These are phyloP conservation scores for Cecropterus lyciades DNA, from an alignment of 1,140 invertebrate species.

Conservation along the genomic window DNA sequence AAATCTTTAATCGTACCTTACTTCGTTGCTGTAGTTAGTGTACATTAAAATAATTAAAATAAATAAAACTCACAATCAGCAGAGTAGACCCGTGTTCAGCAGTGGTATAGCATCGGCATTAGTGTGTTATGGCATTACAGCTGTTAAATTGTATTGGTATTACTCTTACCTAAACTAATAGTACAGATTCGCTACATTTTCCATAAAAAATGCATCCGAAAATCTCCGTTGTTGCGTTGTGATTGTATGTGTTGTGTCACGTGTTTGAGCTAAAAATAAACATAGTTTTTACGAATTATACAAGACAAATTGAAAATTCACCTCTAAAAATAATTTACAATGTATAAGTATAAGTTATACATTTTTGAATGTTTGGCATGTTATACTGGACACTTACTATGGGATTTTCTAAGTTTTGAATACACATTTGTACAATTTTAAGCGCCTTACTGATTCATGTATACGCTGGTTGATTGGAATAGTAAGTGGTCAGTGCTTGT, in stretches of 20 bases:
- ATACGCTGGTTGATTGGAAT: not conserved
- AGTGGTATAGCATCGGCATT: too few species aligned
- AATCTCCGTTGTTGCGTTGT: not conserved
- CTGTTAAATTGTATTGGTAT: too few species aligned
- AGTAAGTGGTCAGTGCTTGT: constrained; percentile 8
- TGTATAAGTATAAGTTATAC: not conserved
- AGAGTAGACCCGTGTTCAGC: too few species aligned
- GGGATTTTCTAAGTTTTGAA: not conserved
- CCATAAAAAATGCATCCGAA: not conserved
- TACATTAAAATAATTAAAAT: too few species aligned
- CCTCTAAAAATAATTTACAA: not conserved
- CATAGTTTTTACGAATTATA: not conserved
- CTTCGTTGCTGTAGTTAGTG: too few species aligned
- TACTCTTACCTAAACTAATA: too few species aligned
- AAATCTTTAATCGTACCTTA: too few species aligned
- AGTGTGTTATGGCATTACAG: too few species aligned
- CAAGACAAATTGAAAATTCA: constrained; percentile 1
- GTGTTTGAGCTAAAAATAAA: constrained; percentile 5
- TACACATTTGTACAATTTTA: not conserved
- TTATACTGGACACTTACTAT: constrained; percentile 2
- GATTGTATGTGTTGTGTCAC: not conserved
- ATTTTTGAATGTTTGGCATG: not conserved
- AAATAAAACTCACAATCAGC: too few species aligned
- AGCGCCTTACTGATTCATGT: constrained; percentile 1
- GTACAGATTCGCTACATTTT: not conserved